phyloP scores from a whole-genome alignment of 2,113 vertebrate genomes.

The Catagonus wagneri region DNA sequence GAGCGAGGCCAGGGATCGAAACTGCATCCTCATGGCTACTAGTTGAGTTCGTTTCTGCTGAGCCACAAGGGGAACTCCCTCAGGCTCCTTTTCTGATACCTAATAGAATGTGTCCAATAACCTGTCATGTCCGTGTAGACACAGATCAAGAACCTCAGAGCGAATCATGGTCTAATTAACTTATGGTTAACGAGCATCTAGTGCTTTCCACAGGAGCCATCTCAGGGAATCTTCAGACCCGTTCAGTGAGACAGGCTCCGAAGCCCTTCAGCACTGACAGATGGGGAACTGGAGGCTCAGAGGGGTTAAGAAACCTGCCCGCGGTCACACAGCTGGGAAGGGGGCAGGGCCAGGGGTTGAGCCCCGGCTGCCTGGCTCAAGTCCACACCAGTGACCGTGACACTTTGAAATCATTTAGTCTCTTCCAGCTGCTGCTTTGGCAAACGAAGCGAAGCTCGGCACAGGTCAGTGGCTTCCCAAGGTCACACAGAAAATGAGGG shows the following conservation, averaged over 20 bases:
- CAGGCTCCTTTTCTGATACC: background rate
- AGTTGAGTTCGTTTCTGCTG: too few species aligned
- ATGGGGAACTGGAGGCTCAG: background rate
- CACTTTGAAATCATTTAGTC: background rate
- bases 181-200: accelerated
- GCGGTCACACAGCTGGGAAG: background rate
- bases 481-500: background rate
- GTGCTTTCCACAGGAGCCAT: accelerated
- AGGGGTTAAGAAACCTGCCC: background rate
- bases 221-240: accelerated
- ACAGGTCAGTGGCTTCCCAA: background rate
- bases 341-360: background rate
- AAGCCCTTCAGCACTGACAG: background rate
- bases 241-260: background rate
- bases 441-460: background rate
- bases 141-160: too few species aligned
- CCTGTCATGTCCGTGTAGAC: accelerated
- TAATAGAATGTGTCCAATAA: background rate
- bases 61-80: too few species aligned
- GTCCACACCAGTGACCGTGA: background rate
- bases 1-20: too few species aligned
- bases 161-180: background rate
- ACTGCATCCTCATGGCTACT: too few species aligned
- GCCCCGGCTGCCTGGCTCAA: background rate
- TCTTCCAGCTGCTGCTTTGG: background rate